These are phyloP conservation scores for Heterocephalus glaber DNA, from an alignment of 2,113 vertebrate genomes.

Conservation along the genomic window DNA sequence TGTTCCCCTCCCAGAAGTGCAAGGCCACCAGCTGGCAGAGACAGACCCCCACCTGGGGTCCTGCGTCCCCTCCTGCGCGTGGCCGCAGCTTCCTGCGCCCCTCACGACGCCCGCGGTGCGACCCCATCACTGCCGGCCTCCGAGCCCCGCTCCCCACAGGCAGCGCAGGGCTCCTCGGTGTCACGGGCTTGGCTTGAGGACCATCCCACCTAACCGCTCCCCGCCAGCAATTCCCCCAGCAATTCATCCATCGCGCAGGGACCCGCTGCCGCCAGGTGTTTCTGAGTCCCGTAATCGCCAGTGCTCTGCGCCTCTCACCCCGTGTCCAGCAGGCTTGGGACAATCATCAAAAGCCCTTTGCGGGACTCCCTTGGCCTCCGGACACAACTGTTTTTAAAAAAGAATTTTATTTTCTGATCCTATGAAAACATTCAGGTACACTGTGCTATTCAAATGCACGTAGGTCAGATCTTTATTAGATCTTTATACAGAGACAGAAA, in stretches of 20 bases:
- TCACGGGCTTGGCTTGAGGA: slow-evolving; percentile 24
- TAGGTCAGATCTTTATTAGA: neutral
- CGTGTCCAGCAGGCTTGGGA: neutral
- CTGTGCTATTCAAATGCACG: neutral
- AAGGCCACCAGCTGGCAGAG: neutral
- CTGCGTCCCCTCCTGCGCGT: neutral
- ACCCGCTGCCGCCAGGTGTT: neutral
- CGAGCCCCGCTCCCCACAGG: neutral
- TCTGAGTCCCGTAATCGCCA: slow-evolving; percentile 55
- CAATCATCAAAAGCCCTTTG: neutral
- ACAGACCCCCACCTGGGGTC: too few species aligned
- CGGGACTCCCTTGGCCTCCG: neutral
- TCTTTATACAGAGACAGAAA: neutral
- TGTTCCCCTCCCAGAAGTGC: accelerated
- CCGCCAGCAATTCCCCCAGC: too few species aligned
- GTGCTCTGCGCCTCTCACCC: neutral
- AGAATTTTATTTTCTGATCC: neutral
- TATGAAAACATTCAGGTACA: neutral
- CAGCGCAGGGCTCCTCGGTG: slow-evolving; percentile 50
- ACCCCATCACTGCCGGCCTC: neutral
- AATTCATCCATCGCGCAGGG: neutral
- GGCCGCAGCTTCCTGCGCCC: too few species aligned
- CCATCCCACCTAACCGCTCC: neutral
- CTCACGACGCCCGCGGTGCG: neutral
- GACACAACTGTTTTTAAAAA: neutral